These are phyloP conservation scores for Sclerurus mexicanus DNA, from an alignment of 2,113 vertebrate species.

Conservation along the genomic window DNA sequence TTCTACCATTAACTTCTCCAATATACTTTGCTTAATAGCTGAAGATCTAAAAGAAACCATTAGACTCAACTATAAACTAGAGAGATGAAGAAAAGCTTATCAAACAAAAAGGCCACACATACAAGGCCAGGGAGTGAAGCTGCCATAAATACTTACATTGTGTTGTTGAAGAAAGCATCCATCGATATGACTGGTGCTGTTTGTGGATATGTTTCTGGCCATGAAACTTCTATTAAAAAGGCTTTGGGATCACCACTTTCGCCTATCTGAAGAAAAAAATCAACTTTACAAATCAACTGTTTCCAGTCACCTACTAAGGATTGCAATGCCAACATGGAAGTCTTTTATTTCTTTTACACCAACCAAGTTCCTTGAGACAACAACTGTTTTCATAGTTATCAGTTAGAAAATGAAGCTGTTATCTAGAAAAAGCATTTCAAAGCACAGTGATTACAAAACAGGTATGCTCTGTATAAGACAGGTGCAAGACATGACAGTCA, in stretches of 20 bases:
- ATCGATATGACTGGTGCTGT: conserved; percentile 88
- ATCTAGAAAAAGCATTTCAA: not conserved
- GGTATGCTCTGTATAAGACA: not conserved
- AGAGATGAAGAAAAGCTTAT: not conserved
- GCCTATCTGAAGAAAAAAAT: conserved; percentile 82
- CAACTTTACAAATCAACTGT: not conserved
- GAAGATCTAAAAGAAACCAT: conserved; percentile 74
- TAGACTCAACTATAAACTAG: not conserved
- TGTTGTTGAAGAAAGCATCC: conserved; percentile 96
- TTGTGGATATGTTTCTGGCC: conserved; percentile 93
- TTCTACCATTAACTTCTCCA: conserved; percentile 87
- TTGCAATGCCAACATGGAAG: not conserved
- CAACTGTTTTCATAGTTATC: not conserved
- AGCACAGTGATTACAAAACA: not conserved
- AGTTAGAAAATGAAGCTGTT: not conserved
- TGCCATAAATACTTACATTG: conserved; percentile 80
- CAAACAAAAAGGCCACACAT: not conserved
- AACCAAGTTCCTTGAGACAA: not conserved
- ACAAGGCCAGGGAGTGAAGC: not conserved
- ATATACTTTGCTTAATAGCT: conserved; percentile 84
- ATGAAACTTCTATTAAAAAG: conserved; percentile 90
- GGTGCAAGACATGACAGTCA: not conserved
- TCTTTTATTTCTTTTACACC: not conserved
- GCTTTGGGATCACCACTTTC: conserved; percentile 89
- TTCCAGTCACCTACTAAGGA: not conserved